Conservation (phyloP, 2,113 vertebrate species). For the Anhinga rufa region DNA sequence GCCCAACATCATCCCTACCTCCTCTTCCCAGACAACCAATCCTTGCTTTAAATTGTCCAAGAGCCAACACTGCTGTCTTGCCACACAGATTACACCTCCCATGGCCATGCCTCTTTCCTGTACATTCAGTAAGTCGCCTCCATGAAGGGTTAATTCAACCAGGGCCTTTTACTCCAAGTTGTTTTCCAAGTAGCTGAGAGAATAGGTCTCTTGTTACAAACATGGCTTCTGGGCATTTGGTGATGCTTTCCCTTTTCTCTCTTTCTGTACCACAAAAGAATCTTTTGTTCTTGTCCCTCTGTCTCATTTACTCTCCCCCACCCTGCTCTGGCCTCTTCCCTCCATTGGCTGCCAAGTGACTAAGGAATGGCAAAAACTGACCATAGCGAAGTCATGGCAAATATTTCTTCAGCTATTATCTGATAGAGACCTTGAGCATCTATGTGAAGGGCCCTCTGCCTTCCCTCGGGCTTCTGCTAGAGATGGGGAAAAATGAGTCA, state of each 20-base stretch:
- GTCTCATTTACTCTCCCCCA: conserved; percentile 66
- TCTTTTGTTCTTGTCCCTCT: conserved; percentile 75
- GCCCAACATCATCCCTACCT: not conserved
- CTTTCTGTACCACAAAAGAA: conserved; percentile 71
- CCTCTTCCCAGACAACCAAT: not conserved
- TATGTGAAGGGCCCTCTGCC: conserved; percentile 37
- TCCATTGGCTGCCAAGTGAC: conserved; percentile 68
- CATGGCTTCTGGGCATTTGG: conserved; percentile 82
- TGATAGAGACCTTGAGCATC: conserved; percentile 26
- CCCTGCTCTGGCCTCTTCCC: conserved; percentile 62
- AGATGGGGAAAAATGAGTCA: not conserved
- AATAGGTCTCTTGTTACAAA: conserved; percentile 84
- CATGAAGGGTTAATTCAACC: conserved; percentile 66
- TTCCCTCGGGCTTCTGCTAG: not conserved
- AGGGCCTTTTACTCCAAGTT: conserved; percentile 57
- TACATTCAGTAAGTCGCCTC: not conserved
- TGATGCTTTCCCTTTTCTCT: conserved; percentile 75
- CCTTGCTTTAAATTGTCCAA: not conserved
- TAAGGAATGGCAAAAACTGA: conserved; percentile 72
- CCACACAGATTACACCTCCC: not conserved
- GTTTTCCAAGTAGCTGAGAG: conserved; percentile 78
- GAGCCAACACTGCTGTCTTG: not conserved
- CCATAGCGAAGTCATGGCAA: conserved; percentile 62
- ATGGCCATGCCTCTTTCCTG: not conserved
- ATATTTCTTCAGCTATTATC: conserved; percentile 57